Evolutionary conservation across 2,888 invertebrate species (phyloP).

Genomic region (Atrina japonica): DNA sequence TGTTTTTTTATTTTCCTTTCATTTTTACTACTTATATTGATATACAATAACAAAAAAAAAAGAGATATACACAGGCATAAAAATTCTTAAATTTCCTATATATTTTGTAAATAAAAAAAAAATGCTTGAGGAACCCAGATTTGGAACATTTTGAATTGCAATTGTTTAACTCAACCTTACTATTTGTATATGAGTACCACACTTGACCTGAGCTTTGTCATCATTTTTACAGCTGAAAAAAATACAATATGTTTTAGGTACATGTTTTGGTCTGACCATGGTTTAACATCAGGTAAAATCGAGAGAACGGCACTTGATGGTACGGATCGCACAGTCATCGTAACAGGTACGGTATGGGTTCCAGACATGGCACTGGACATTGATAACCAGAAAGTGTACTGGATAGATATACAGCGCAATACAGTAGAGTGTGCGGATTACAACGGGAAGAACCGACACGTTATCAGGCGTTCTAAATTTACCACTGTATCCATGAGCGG

Average conservation of each 20-base stretch:
- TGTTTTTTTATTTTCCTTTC: too few relatives aligned
- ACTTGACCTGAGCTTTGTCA: too few relatives aligned
- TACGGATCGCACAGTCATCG: conserved; percentile 3
- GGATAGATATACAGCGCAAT: conserved; percentile 35
- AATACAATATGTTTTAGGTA: conserved; percentile 5
- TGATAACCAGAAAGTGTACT: conserved; percentile 18
- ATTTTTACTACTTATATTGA: too few relatives aligned
- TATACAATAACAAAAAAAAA: too few relatives aligned
- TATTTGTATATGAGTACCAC: too few relatives aligned
- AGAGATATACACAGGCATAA: too few relatives aligned
- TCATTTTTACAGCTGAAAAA: too few relatives aligned
- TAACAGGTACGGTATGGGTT: conserved; percentile 25
- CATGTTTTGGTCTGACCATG: conserved; percentile 28
- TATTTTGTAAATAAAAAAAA: too few relatives aligned
- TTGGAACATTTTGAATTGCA: too few relatives aligned
- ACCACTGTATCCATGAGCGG: conserved; percentile 26
- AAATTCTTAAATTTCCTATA: too few relatives aligned
- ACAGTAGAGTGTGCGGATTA: conserved; percentile 28
- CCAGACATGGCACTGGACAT: conserved; percentile 33
- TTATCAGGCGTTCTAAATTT: conserved; percentile 24
- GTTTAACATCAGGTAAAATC: conserved; percentile 24
- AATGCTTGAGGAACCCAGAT: too few relatives aligned
- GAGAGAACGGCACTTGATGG: conserved; percentile 27
- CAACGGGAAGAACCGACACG: conserved; percentile 18
- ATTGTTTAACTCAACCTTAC: too few relatives aligned